Evolutionary conservation across 2,888 invertebrate species (phyloP).

Genomic region (Sesia bembeciformis): DNA sequence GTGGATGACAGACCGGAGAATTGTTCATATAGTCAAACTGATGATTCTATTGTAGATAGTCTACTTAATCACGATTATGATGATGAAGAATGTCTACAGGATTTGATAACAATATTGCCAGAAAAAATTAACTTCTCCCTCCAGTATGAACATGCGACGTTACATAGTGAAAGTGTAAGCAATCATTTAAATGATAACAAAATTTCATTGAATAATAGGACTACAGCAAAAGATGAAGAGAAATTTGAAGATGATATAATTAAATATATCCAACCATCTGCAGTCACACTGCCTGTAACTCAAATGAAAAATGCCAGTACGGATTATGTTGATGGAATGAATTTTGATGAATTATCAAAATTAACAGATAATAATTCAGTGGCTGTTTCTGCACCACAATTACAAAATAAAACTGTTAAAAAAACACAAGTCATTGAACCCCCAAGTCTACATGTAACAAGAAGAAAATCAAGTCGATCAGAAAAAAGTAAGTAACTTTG

Average conservation of each 20-base stretch:
- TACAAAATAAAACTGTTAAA: background rate
- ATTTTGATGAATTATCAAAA: too few species aligned
- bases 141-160: too few species aligned
- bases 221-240: too few species aligned
- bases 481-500: background rate
- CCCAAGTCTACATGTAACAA: background rate
- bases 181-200: too few species aligned
- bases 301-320: too few species aligned
- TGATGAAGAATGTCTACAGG: conserved; percentile 37
- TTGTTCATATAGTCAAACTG: conserved; percentile 57
- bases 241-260: too few species aligned
- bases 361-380: background rate
- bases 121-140: conserved; percentile 6
- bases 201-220: too few species aligned
- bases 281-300: too few species aligned
- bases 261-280: too few species aligned
- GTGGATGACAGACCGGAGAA: conserved; percentile 27
- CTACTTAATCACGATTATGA: conserved; percentile 20
- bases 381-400: background rate
- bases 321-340: background rate
- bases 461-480: background rate
- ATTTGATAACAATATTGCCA: conserved; percentile 32
- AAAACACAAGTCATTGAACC: background rate
- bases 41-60: conserved; percentile 18
- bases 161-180: too few species aligned